Percentiles rank a stretch among this genome's conserved stretches.
These are phyloP conservation scores for Antrozous pallidus DNA, from an alignment of 2,797 vertebrate genomes.

Conservation along the genomic window DNA sequence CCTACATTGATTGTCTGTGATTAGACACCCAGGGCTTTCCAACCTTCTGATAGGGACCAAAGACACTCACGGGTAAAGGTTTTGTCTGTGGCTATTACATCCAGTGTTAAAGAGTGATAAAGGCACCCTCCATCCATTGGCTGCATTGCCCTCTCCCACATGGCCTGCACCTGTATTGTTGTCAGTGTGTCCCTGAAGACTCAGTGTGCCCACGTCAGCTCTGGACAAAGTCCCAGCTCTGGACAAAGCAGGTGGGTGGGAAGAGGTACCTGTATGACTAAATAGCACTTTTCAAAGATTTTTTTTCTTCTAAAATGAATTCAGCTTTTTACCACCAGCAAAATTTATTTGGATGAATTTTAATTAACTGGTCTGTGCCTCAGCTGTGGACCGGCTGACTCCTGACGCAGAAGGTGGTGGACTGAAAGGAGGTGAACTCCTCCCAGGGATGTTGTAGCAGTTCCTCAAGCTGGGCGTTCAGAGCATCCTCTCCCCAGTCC, in stretches of 20 bases:
- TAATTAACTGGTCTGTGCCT: background rate
- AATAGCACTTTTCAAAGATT: background rate
- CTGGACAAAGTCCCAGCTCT: too few species aligned
- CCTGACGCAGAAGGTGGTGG: accelerated
- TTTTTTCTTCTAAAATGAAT: background rate
- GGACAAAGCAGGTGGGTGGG: accelerated
- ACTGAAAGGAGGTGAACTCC: accelerated
- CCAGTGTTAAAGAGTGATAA: background rate
- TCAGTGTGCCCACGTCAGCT: too few species aligned
- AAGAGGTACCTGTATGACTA: too few species aligned
- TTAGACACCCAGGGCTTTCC: too few species aligned
- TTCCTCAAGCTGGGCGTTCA: accelerated
- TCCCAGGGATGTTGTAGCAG: accelerated
- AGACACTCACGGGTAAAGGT: accelerated
- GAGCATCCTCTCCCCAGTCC: background rate
- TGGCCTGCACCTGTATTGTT: background rate
- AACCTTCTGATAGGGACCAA: too few species aligned
- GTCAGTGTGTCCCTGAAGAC: background rate
- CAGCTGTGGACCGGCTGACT: background rate
- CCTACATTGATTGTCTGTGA: too few species aligned
- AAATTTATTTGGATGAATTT: background rate
- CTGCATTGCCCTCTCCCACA: too few species aligned
- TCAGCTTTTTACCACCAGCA: background rate
- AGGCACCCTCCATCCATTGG: accelerated
- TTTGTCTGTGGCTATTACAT: background rate